These are phyloP conservation scores for Muscicapa adusta DNA, from an alignment of 2,113 vertebrate genomes.

Conservation along the genomic window DNA sequence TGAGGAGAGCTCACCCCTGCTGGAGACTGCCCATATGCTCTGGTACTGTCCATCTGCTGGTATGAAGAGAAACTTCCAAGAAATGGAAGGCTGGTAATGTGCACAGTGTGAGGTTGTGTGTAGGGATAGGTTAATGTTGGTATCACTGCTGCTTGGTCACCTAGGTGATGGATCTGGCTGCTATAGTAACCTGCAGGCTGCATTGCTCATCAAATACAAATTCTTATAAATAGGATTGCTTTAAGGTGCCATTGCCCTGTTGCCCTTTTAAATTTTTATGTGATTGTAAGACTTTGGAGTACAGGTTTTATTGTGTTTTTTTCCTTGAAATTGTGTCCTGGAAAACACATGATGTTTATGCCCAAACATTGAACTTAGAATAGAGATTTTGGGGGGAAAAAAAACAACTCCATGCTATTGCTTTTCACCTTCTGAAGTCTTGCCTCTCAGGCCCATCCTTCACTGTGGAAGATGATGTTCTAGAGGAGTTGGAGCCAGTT, in stretches of 20 bases:
- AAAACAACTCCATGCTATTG: neutral
- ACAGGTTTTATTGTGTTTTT: neutral
- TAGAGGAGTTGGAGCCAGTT: neutral
- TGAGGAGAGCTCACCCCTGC: neutral
- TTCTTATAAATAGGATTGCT: neutral
- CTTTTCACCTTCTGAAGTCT: neutral
- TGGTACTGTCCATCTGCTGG: neutral
- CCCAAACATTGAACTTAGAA: neutral
- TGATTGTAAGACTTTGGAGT: neutral
- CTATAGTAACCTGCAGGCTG: conserved; percentile 35
- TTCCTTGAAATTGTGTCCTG: neutral
- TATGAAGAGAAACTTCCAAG: neutral
- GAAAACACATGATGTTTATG: neutral
- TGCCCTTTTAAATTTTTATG: neutral
- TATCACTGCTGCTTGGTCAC: conserved; percentile 18
- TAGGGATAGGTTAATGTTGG: neutral
- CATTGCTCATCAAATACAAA: neutral
- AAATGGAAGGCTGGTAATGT: neutral
- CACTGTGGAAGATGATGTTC: neutral
- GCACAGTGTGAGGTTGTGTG: neutral
- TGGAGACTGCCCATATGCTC: neutral
- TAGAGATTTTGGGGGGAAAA: neutral
- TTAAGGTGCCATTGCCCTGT: neutral
- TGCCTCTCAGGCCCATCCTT: neutral
- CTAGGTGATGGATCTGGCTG: conserved; percentile 52